A percentile compares a stretch with the other conserved stretches of the same genome.
These are phyloP conservation scores for Pseudorhombus dupliciocellatus DNA, from an alignment of 2,113 vertebrate species.

Conservation along the genomic window DNA sequence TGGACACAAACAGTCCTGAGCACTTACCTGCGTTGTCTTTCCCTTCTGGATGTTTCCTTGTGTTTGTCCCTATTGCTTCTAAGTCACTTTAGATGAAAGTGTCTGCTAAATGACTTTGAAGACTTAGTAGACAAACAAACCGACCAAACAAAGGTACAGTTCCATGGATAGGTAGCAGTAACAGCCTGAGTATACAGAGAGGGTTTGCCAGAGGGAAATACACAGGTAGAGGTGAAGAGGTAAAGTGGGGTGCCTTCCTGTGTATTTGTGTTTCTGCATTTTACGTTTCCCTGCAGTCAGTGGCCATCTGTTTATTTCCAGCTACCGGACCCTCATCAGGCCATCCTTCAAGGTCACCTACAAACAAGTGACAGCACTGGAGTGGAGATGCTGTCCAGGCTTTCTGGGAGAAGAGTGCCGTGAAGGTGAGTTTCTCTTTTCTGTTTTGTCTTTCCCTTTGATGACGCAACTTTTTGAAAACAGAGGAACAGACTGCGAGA, in stretches of 20 bases:
- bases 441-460: not conserved
- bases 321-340: constrained; percentile 94
- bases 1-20: too few relatives aligned
- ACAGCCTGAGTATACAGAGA: not conserved
- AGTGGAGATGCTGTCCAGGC: constrained; percentile 95
- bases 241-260: not conserved
- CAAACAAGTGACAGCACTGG: constrained; percentile 88
- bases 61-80: too few relatives aligned
- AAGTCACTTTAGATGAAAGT: too few relatives aligned
- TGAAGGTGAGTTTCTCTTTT: constrained; percentile 82
- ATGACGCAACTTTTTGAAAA: constrained; percentile 5
- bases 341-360: constrained; percentile 91
- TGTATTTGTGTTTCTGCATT: constrained; percentile 2
- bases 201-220: not conserved
- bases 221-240: not conserved
- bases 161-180: not conserved
- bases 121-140: not conserved
- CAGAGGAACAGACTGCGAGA: constrained; percentile 1
- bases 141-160: not conserved
- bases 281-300: not conserved
- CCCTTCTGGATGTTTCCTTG: too few relatives aligned
- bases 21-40: too few relatives aligned
- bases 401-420: constrained; percentile 90
- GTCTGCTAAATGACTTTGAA: too few relatives aligned
- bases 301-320: constrained; percentile 72